These are phyloP conservation scores for Galaxea fascicularis DNA, from an alignment of 92 coral and sea anemone species.

Conservation along the genomic window DNA sequence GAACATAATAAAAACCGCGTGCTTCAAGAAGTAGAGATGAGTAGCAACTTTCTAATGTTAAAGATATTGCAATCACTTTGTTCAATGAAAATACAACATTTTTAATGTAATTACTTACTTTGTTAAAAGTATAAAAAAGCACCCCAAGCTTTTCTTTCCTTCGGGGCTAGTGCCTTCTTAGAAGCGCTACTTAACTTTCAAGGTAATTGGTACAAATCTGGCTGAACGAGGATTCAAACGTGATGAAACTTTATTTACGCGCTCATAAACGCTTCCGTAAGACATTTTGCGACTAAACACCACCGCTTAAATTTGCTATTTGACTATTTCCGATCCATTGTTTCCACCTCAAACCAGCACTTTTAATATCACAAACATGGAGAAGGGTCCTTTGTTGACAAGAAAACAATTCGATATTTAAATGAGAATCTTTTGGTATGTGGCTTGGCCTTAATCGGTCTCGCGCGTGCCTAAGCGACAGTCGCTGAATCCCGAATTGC, in stretches of 20 bases:
- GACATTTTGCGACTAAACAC: conserved; percentile 55
- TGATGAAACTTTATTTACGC: conserved; percentile 69
- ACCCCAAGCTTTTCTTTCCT: not conserved
- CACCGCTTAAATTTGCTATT: conserved; percentile 61
- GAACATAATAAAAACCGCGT: conserved; percentile 82
- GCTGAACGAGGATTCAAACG: conserved; percentile 59
- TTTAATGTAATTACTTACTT: conserved; percentile 62
- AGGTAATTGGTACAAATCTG: conserved; percentile 64
- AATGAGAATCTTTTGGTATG: conserved; percentile 43
- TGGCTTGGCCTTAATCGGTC: not conserved
- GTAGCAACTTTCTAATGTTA: conserved; percentile 65
- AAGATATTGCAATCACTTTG: conserved; percentile 57
- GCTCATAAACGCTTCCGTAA: conserved; percentile 62
- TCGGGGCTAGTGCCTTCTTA: conserved; percentile 20
- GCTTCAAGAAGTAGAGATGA: conserved; percentile 73
- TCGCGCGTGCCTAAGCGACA: not conserved
- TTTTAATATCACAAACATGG: conserved; percentile 60
- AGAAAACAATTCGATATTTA: conserved; percentile 67
- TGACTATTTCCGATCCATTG: conserved; percentile 70
- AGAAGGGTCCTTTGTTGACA: conserved; percentile 71
- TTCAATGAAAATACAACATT: conserved; percentile 50
- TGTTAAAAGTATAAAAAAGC: conserved; percentile 34
- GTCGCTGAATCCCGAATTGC: not conserved
- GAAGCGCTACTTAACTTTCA: conserved; percentile 34
- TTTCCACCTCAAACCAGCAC: conserved; percentile 63